These are phyloP conservation scores for Papilio aristodemus DNA, from an alignment of 1,140 invertebrate species.

Conservation along the genomic window DNA sequence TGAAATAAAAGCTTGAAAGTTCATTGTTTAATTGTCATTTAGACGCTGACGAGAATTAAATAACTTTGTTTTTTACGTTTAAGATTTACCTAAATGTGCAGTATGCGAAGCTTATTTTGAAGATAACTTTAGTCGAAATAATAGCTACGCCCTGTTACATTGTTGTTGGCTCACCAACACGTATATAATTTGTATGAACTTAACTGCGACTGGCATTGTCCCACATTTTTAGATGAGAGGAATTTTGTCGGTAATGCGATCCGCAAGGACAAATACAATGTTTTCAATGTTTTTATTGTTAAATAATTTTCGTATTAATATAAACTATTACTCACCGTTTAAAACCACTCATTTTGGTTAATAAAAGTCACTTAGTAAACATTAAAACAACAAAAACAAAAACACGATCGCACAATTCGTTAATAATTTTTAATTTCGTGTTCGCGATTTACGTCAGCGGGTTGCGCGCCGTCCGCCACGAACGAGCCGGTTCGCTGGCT, in stretches of 20 bases:
- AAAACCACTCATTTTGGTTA: constrained; percentile 64
- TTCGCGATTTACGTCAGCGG: constrained; percentile 41
- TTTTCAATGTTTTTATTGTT: background rate
- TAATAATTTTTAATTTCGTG: constrained; percentile 46
- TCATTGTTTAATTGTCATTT: background rate
- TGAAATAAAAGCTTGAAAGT: background rate
- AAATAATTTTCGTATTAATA: constrained; percentile 25
- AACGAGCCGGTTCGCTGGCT: constrained; percentile 55
- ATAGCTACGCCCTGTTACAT: constrained; percentile 7
- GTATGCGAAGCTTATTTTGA: background rate
- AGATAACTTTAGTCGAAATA: constrained; percentile 23
- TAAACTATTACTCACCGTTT: constrained; percentile 58
- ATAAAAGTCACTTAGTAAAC: constrained; percentile 58
- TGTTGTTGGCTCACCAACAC: constrained; percentile 19
- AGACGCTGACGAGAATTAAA: background rate
- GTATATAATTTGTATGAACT: constrained; percentile 30
- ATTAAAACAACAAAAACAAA: constrained; percentile 57
- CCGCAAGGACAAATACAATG: constrained; percentile 30
- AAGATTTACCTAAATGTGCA: background rate
- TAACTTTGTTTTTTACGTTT: background rate
- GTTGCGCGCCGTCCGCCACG: constrained; percentile 58
- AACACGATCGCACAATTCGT: constrained; percentile 43
- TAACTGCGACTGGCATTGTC: constrained; percentile 55
- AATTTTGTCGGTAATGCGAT: constrained; percentile 42
- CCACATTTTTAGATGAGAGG: constrained; percentile 53